Evolutionary conservation across 1,140 invertebrate genomes (phyloP).

Genomic region (Muscidifurax raptorellus): DNA sequence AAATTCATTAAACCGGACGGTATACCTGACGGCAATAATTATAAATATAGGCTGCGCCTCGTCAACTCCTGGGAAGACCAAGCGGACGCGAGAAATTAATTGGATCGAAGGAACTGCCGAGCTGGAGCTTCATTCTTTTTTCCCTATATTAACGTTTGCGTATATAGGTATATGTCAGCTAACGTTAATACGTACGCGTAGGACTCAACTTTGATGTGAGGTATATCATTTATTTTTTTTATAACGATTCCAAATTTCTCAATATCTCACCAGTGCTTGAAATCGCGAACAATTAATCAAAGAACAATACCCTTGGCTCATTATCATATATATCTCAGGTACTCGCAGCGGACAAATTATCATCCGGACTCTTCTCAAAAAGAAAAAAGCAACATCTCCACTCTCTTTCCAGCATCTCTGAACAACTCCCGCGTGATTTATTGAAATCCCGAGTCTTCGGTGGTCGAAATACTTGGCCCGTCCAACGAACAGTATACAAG

Average conservation of each 20-base stretch:
- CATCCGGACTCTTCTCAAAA: neutral
- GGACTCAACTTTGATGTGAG: too few relatives aligned
- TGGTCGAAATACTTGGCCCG: slow-evolving; percentile 15
- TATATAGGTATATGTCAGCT: too few relatives aligned
- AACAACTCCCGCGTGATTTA: slow-evolving; percentile 20
- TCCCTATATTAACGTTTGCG: too few relatives aligned
- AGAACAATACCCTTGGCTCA: neutral
- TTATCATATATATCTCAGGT: neutral
- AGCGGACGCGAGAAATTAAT: slow-evolving; percentile 13
- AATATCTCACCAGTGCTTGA: neutral
- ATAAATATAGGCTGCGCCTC: neutral
- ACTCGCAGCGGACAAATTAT: neutral
- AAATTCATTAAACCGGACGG: slow-evolving; percentile 21
- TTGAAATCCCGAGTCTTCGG: slow-evolving; percentile 25
- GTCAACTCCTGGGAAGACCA: neutral
- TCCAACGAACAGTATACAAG: neutral
- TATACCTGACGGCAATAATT: slow-evolving; percentile 25
- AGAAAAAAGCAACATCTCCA: neutral
- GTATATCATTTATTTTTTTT: too few relatives aligned
- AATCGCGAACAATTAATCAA: neutral
- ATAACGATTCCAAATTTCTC: too few relatives aligned
- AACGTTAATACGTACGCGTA: too few relatives aligned
- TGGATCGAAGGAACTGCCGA: neutral
- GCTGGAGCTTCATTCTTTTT: too few relatives aligned
- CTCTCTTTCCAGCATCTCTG: neutral